Percentiles rank a stretch among this genome's conserved stretches.
These are phyloP conservation scores for Zeugodacus cucurbitae DNA, from an alignment of 1,140 invertebrate genomes.

Conservation along the genomic window DNA sequence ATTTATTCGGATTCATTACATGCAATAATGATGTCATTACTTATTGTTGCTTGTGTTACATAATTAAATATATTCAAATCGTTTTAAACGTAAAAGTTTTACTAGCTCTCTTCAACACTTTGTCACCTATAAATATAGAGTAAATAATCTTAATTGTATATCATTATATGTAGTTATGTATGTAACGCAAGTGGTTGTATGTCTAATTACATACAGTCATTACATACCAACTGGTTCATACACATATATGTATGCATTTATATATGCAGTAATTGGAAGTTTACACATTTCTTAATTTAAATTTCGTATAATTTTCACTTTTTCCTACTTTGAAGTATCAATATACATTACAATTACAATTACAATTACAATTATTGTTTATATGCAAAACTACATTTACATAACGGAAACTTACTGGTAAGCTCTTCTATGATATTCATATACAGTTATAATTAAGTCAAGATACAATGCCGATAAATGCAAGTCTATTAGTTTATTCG, in stretches of 20 bases:
- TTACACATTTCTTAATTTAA: not conserved
- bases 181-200: not conserved
- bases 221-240: not conserved
- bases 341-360: not conserved
- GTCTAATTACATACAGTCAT: not conserved
- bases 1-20: slow-evolving; percentile 2
- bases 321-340: not conserved
- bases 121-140: not conserved
- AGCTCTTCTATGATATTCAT: not conserved
- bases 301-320: not conserved
- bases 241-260: not conserved
- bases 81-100: not conserved
- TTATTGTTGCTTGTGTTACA: not conserved
- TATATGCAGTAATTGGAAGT: not conserved
- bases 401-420: not conserved
- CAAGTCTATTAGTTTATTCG: not conserved
- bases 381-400: slow-evolving; percentile 12
- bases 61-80: not conserved
- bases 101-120: not conserved
- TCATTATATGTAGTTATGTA: not conserved
- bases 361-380: not conserved
- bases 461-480: slow-evolving; percentile 21
- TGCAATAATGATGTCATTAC: not conserved
- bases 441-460: slow-evolving; percentile 14
- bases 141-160: not conserved